Evolutionary conservation across 2,113 vertebrate species (phyloP), one percentile per base, ranked within the genome.

Genomic region (Rhinolophus ferrumequinum): DNA sequence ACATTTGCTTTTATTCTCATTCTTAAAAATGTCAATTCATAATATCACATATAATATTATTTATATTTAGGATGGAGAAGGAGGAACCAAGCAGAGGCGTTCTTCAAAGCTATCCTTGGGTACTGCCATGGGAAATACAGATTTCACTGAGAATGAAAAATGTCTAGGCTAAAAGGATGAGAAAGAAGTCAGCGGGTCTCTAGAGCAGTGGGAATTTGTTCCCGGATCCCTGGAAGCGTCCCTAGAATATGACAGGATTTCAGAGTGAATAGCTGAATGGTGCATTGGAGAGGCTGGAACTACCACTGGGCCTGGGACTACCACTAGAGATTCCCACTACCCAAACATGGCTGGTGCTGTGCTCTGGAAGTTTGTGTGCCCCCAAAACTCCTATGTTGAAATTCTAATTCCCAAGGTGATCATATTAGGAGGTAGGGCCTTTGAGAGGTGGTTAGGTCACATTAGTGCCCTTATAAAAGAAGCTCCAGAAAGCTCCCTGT

Each of bases 71-170:
- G 28, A 12, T 56, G 4, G 33, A 88, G 41, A 73, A 96, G 64
- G 19, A 18, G 18, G 22, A 44, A 76, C 10, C 19, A 87, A 81
- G 64, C 10, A 50, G 44, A 95, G 41, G 13, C 15, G 6, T 66
- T 96, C 8, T 67, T 26, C 38, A 56, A 66, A 56, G 41, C 54
- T 11, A 47, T 67, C 19, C 9, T 82, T 86, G 60, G 22, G 8
- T 52, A 41, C 44, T 82, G n/a, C 19, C 19, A 30, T 79, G 54
- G 54, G 12, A 50, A 82, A 90, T 62, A 70, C 91, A 15, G 12
- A 87, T 77, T 82, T 94, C 44, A 64, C 70, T 66, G 33, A 90
- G 67, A 93, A 92, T 83, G 66, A 70, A 77, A 85, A 16, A 70
- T 52, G 13, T 22, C 3, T 85, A 67, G 54, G 50, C 16, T 44